A percentile compares a stretch with the other conserved stretches of the same genome.
These are phyloP conservation scores for Pangasianodon hypophthalmus DNA, from an alignment of 2,113 vertebrate species.

Conservation along the genomic window DNA sequence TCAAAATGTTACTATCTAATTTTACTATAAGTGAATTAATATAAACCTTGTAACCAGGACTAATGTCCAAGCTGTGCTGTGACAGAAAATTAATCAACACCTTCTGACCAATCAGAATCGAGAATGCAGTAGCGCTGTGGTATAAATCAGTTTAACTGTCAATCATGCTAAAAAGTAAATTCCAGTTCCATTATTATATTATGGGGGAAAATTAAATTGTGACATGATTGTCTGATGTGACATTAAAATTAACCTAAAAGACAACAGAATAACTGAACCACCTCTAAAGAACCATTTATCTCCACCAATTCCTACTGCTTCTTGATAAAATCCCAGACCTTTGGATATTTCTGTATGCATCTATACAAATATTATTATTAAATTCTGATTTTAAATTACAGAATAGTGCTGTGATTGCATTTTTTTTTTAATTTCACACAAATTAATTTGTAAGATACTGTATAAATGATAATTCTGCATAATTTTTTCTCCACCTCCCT, in stretches of 20 bases:
- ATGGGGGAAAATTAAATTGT: neutral
- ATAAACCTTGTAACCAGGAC: too few relatives aligned
- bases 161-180: neutral
- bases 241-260: conserved; percentile 57
- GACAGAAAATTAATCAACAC: too few relatives aligned
- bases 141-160: neutral
- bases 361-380: neutral
- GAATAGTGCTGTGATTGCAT: too few relatives aligned
- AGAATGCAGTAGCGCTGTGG: neutral
- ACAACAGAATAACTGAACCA: conserved; percentile 55
- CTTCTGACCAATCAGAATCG: neutral
- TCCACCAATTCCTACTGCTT: conserved; percentile 57
- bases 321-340: neutral
- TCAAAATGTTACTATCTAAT: too few relatives aligned
- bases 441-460: neutral
- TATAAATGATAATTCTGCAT: neutral
- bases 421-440: too few relatives aligned
- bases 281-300: conserved; percentile 52
- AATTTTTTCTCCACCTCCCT: neutral
- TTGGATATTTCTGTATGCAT: conserved; percentile 29
- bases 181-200: neutral
- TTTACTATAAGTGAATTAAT: too few relatives aligned
- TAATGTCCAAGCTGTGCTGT: too few relatives aligned
- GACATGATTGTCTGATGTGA: neutral
- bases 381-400: neutral